Evolutionary conservation across 2,113 vertebrate genomes (phyloP).

Genomic region (Brevimyrus niger): DNA sequence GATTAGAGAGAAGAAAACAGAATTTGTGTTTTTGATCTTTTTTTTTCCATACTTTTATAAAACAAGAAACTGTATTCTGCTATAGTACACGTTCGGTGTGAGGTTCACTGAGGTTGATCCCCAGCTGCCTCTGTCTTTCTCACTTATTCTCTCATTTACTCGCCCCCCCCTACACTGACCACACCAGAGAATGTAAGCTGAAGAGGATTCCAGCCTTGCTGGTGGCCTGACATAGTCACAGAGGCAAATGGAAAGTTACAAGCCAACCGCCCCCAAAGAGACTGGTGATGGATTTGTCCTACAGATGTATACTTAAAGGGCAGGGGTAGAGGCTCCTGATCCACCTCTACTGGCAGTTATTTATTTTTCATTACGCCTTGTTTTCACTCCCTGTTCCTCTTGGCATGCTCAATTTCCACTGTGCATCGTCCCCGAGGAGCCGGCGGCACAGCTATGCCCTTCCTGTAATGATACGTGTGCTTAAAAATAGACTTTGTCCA

Average conservation of each 20-base stretch:
- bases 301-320: neutral
- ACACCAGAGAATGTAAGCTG: neutral
- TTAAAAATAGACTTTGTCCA: constrained; percentile 32
- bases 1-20: neutral
- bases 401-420: constrained; percentile 5
- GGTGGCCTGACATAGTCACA: neutral
- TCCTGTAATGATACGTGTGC: constrained; percentile 13
- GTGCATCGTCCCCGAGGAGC: neutral
- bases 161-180: neutral
- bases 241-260: neutral
- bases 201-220: neutral
- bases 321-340: neutral
- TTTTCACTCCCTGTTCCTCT: constrained; percentile 15
- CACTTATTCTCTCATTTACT: neutral
- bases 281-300: neutral
- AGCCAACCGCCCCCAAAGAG: neutral
- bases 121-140: neutral
- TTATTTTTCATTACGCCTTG: constrained; percentile 34
- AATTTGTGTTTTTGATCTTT: neutral
- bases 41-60: neutral
- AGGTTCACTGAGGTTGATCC: neutral
- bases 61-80: neutral
- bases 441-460: constrained; percentile 1
- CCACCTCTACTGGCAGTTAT: constrained; percentile 15
- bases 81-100: neutral